phyloP scores from a whole-genome alignment of 2,888 invertebrate genomes.

The Autographa gamma region DNA sequence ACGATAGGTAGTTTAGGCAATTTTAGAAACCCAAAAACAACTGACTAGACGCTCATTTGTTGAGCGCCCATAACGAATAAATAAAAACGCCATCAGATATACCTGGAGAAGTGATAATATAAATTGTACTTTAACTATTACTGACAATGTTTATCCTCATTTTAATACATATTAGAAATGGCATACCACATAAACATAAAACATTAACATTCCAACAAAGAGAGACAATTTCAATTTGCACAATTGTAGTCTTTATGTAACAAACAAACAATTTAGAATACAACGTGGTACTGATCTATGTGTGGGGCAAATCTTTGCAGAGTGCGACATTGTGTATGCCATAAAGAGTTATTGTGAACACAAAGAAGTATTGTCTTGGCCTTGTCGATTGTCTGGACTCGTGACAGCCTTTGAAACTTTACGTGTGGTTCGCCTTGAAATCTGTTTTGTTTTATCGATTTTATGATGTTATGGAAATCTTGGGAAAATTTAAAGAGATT shows the following conservation, averaged over 20 bases:
- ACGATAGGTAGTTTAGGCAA: not conserved
- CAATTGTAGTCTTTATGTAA: conserved; percentile 66
- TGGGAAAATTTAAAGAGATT: not conserved
- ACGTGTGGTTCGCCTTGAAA: conserved; percentile 70
- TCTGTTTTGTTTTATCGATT: conserved; percentile 55
- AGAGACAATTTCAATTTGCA: conserved; percentile 58
- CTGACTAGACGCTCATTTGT: too few relatives aligned
- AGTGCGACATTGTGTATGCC: conserved; percentile 79
- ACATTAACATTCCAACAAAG: conserved; percentile 47
- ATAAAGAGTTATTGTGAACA: conserved; percentile 80
- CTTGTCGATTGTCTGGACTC: conserved; percentile 80
- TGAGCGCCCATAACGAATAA: too few relatives aligned
- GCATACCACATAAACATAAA: conserved; percentile 40
- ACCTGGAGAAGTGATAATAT: not conserved
- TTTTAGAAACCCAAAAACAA: not conserved
- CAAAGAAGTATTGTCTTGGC: conserved; percentile 80
- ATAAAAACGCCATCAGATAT: not conserved
- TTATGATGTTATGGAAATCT: not conserved
- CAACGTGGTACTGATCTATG: conserved; percentile 64
- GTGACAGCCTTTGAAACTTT: conserved; percentile 62
- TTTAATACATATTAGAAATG: conserved; percentile 29
- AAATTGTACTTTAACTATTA: not conserved
- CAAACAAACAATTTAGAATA: conserved; percentile 74
- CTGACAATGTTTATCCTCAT: conserved; percentile 20
- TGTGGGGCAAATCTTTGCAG: conserved; percentile 84